Evolutionary conservation across 2,113 vertebrate genomes (phyloP).

Genomic region (Strix uralensis): DNA sequence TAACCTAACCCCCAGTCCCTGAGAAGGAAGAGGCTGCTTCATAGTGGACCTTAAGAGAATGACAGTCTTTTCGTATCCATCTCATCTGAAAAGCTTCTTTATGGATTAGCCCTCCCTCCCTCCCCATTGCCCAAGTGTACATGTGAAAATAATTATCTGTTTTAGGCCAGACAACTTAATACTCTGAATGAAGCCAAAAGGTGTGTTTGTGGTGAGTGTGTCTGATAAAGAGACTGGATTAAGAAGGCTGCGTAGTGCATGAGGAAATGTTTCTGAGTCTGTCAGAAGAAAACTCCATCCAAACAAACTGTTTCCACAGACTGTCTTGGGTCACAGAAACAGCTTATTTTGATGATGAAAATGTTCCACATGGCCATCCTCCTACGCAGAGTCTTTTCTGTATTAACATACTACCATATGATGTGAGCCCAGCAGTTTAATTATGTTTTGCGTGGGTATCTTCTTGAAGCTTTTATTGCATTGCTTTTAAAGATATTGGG

Average conservation of each 20-base stretch:
- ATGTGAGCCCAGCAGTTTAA: background rate
- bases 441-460: background rate
- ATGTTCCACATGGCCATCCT: background rate
- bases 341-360: background rate
- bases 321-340: background rate
- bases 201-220: background rate
- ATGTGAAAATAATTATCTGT: background rate
- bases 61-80: background rate
- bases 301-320: background rate
- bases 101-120: background rate
- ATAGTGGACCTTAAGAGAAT: background rate
- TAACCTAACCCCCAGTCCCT: background rate
- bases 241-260: accelerated
- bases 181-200: background rate
- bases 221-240: background rate
- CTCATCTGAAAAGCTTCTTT: background rate
- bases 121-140: background rate
- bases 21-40: background rate
- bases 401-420: background rate
- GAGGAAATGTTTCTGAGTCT: background rate
- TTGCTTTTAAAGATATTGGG: background rate
- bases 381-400: background rate
- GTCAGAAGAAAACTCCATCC: background rate
- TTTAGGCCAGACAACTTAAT: background rate
- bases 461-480: background rate